phyloP scores from a whole-genome alignment of 2,113 vertebrate species.

The Stegostoma tigrinum region DNA sequence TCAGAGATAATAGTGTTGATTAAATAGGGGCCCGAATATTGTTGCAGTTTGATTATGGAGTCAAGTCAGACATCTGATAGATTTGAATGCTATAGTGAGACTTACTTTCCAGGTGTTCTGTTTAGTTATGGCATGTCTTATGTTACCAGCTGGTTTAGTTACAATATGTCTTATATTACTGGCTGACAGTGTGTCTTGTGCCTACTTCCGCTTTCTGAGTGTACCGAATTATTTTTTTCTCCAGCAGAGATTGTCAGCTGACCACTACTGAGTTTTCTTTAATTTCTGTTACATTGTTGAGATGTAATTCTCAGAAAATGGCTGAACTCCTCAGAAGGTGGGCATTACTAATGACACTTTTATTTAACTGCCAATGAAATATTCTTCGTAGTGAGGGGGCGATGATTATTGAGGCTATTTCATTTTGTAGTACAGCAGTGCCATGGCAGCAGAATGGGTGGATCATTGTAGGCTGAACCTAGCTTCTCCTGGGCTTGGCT shows the following conservation, averaged over 20 bases:
- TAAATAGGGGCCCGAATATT: background rate
- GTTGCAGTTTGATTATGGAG: no score
- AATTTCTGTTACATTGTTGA: background rate
- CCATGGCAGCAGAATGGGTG: background rate
- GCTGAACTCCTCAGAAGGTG: background rate
- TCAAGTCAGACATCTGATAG: background rate
- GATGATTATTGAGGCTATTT: constrained; percentile 12
- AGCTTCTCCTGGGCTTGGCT: background rate
- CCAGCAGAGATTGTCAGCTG: background rate
- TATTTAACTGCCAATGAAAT: constrained; percentile 39
- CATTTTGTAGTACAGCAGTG: background rate
- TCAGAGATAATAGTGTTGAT: background rate
- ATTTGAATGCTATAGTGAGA: background rate
- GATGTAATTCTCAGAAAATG: background rate
- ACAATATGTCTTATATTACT: background rate
- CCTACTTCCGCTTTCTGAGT: background rate
- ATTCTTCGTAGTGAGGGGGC: constrained; percentile 38
- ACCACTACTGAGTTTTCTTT: background rate
- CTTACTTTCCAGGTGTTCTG: background rate
- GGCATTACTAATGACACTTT: constrained; percentile 43
- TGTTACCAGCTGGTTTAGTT: background rate
- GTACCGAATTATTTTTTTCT: background rate
- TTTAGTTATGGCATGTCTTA: background rate
- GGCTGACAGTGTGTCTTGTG: background rate
- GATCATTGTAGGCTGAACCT: background rate